phyloP scores from a whole-genome alignment of 2,797 vertebrate genomes.

The Phrynocephalus vlangalii region DNA sequence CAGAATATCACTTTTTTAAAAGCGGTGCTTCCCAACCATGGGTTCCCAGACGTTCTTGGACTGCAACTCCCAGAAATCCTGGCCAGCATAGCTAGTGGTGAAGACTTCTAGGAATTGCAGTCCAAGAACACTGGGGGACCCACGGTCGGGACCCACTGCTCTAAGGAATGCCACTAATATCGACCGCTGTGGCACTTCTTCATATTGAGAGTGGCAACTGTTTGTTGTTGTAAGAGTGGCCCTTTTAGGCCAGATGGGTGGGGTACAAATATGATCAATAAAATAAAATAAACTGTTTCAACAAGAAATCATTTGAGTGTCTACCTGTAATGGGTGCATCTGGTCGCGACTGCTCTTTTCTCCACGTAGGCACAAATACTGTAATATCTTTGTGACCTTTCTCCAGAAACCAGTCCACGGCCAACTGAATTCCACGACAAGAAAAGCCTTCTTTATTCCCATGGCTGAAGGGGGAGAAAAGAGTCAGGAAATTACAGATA shows the following conservation, averaged over 20 bases:
- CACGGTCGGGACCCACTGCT: neutral
- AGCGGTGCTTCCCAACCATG: too few species aligned
- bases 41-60: too few species aligned
- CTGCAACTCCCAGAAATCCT: too few species aligned
- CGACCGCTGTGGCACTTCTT: neutral
- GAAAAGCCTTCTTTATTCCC: constrained; percentile 99
- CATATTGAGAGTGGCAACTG: neutral
- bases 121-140: too few species aligned
- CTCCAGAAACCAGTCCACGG: constrained; percentile 97
- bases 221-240: too few species aligned
- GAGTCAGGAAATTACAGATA: neutral
- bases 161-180: neutral
- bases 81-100: too few species aligned
- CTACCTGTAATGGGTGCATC: constrained; percentile 97
- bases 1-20: too few species aligned
- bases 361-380: constrained; percentile 98
- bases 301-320: constrained; percentile 14
- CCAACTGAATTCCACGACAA: constrained; percentile 96
- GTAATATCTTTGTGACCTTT: constrained; percentile 99
- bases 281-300: neutral
- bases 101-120: too few species aligned
- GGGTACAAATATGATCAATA: too few species aligned
- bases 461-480: constrained; percentile 82
- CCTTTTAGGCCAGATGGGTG: too few species aligned
- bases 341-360: constrained; percentile 97